Evolutionary conservation across 1,140 invertebrate species (phyloP).

Genomic region (Bradynema listronoti): DNA sequence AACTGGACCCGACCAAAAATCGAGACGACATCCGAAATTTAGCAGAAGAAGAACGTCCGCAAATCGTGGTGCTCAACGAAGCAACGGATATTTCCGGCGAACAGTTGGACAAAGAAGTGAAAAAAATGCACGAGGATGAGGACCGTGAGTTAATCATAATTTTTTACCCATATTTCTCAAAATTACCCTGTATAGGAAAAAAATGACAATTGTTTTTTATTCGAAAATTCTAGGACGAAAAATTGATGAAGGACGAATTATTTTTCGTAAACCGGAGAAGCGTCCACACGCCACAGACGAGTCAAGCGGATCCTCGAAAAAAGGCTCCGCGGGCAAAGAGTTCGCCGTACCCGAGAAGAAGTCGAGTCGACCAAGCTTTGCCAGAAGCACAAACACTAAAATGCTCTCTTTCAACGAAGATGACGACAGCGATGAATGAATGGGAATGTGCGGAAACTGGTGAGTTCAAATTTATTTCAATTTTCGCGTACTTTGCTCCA

Average conservation of each 20-base stretch:
- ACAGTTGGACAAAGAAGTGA: constrained; percentile 41
- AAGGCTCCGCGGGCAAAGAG: constrained; percentile 28
- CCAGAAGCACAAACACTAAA: constrained; percentile 14
- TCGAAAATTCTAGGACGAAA: constrained; percentile 41
- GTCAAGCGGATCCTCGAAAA: too few relatives aligned
- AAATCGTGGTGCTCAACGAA: constrained; percentile 42
- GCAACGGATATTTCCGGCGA: constrained; percentile 37
- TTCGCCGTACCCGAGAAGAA: constrained; percentile 5
- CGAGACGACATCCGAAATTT: constrained; percentile 42
- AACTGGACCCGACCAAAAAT: constrained; percentile 29
- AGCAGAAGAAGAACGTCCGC: constrained; percentile 43
- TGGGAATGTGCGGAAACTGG: too few relatives aligned
- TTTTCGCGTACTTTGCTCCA: too few relatives aligned
- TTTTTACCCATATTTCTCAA: neutral
- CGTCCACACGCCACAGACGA: constrained; percentile 11
- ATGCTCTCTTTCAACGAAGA: constrained; percentile 48
- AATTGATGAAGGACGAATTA: constrained; percentile 46
- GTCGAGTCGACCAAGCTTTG: neutral
- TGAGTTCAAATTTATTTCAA: too few relatives aligned
- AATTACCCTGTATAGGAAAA: neutral
- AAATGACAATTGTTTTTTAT: constrained; percentile 7
- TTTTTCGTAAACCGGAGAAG: constrained; percentile 48
- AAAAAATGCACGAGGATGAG: constrained; percentile 40
- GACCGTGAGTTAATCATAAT: constrained; percentile 29
- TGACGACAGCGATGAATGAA: constrained; percentile 49